These are phyloP conservation scores for Diabrotica undecimpunctata DNA, from an alignment of 1,140 invertebrate species.

Conservation along the genomic window DNA sequence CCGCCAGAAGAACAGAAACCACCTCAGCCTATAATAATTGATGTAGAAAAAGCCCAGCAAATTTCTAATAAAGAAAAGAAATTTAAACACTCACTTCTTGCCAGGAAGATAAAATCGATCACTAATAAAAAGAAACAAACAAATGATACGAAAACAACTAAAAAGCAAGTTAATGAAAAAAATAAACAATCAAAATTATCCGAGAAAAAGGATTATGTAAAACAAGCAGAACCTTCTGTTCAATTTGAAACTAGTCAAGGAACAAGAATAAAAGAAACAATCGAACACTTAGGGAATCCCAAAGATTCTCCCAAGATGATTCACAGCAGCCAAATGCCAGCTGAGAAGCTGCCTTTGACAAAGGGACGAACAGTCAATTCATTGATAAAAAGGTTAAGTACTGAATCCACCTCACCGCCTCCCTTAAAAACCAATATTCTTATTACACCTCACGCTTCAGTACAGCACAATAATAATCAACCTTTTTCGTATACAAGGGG, in stretches of 20 bases:
- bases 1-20: conserved; percentile 22
- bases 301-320: conserved; percentile 54
- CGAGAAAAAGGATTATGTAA: conserved; percentile 4
- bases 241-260: background rate
- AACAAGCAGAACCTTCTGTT: conserved; percentile 7
- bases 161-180: conserved; percentile 4
- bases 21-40: conserved; percentile 41
- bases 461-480: conserved; percentile 67
- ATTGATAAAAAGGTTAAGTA: conserved; percentile 61
- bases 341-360: conserved; percentile 59
- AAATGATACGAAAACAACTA: conserved; percentile 22
- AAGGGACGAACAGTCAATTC: conserved; percentile 62
- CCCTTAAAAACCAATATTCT: conserved; percentile 56
- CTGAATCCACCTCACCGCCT: conserved; percentile 62
- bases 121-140: conserved; percentile 29
- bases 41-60: conserved; percentile 43
- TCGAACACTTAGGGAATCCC: conserved; percentile 49
- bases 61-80: conserved; percentile 34
- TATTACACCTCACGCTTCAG: conserved; percentile 56
- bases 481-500: conserved; percentile 70
- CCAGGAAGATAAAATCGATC: conserved; percentile 35
- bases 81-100: conserved; percentile 27
- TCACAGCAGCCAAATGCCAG: conserved; percentile 64
- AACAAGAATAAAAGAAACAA: conserved; percentile 35
- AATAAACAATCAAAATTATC: background rate